Base-by-base conservation (phyloP, 1,140 invertebrate species). In the Augochlora pura region DNA sequence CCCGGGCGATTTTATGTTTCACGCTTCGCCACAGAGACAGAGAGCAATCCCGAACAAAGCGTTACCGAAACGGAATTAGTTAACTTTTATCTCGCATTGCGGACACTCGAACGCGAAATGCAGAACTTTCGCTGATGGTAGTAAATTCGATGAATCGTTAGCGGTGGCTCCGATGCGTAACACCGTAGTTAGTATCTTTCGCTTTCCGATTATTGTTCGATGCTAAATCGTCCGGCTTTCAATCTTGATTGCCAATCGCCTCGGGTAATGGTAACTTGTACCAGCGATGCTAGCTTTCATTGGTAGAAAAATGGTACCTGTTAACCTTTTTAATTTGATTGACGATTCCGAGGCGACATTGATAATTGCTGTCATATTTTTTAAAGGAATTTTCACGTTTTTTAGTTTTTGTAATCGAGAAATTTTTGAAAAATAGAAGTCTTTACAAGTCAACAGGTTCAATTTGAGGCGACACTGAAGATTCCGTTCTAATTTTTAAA, bases 111-210 rank as follows among this genome's bases (percentile, higher is more conserved):
- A 32, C 67, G 32, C 57, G 46, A 57, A 25, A 18, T 12, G 21
- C 62, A 59, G 64, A 68, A 79, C 76, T 82, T 79, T 82, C 80
- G 68, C 70, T 18, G 25, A 21, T 4, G 10, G 49, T 60, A 74
- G 74, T 80, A 69, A 82, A 74, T 64, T 72, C 49, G 71, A 38
- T 54, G 12, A 16, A 16, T 57, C 49, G 64, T 79, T 80, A 80
- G 0, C 66, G 27, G 25, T 32, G 18, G 9, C 16, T 80, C 14
- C 65, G 49, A 74, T 74, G 54, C 38, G 27, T 64, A 52, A 78
- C 69, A 78, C 52, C n/a, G 65, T 52, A 32, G 32, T 32, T 32
- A 32, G 32, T 32, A 81, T 78, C 68, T 67, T 49, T 59, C 42
- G 12, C 69, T 42, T 81, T 81, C 54, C 66, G 39, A 4, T 21